phyloP scores from a whole-genome alignment of 2,888 invertebrate genomes.

The Zaprionus obscuricornis region DNA sequence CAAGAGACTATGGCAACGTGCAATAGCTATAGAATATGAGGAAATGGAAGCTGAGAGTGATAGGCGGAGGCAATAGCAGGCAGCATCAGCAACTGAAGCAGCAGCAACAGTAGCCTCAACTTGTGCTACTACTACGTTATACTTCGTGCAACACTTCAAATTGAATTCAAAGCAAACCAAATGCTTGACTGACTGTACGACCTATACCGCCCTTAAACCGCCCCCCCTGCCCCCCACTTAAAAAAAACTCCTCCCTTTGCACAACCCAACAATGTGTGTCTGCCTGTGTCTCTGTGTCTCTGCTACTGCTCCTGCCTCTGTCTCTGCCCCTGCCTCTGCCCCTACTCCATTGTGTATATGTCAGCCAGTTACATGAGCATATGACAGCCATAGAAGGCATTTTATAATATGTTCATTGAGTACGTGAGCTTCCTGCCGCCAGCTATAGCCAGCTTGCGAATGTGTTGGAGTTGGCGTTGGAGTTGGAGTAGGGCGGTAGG shows the following conservation, averaged over 20 bases:
- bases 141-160: conserved; percentile 52
- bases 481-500: neutral
- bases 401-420: conserved; percentile 77
- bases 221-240: neutral
- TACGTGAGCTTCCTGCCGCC: conserved; percentile 69
- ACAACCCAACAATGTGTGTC: neutral
- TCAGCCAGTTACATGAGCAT: conserved; percentile 77
- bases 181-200: conserved; percentile 43
- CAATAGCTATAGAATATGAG: neutral
- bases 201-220: too few relatives aligned
- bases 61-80: conserved; percentile 22
- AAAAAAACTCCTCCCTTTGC: too few relatives aligned
- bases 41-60: neutral
- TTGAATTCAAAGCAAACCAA: conserved; percentile 66
- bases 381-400: conserved; percentile 75
- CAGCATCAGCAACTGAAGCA: conserved; percentile 20
- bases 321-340: neutral
- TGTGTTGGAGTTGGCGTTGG: neutral
- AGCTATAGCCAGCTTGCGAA: conserved; percentile 27
- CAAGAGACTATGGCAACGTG: neutral
- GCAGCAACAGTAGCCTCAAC: neutral
- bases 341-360: conserved; percentile 25
- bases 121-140: conserved; percentile 25
- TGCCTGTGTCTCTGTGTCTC: neutral
- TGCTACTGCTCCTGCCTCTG: neutral